These are phyloP conservation scores for Aselliscus stoliczkanus DNA, from an alignment of 2,797 vertebrate genomes.

Conservation along the genomic window DNA sequence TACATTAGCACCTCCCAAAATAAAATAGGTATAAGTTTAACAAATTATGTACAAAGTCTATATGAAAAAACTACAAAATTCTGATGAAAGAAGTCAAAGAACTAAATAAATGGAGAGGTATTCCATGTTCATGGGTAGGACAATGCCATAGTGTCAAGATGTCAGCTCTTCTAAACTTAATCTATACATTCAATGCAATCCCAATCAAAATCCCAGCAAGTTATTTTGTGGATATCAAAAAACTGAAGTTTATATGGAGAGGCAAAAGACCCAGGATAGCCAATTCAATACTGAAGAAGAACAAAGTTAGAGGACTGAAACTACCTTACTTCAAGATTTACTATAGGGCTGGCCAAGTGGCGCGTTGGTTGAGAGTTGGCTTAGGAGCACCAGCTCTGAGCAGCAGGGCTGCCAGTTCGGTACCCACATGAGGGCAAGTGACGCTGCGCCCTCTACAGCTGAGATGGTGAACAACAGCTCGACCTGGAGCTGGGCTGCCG, in stretches of 20 bases:
- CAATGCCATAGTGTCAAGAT: neutral
- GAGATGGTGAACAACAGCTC: too few species aligned
- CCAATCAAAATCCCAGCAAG: too few species aligned
- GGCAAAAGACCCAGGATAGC: neutral
- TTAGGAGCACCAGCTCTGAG: too few species aligned
- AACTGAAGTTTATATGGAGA: neutral
- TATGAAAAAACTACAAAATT: neutral
- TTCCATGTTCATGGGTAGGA: neutral
- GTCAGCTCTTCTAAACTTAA: neutral
- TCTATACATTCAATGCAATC: neutral
- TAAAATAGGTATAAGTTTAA: neutral
- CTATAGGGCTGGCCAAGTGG: too few species aligned
- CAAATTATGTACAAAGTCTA: neutral
- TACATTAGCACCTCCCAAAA: neutral
- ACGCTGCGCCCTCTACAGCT: too few species aligned
- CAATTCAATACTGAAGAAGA: neutral
- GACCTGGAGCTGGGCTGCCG: too few species aligned
- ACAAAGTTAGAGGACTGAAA: neutral
- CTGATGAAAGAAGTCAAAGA: neutral
- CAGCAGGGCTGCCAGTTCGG: too few species aligned
- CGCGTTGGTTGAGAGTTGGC: too few species aligned
- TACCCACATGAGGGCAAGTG: too few species aligned
- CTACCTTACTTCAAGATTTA: neutral
- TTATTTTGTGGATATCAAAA: neutral
- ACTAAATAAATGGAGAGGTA: neutral